Evolutionary conservation across 2,113 vertebrate genomes (phyloP), one percentile per base, ranked within the genome.

Genomic region (Plecturocebus donacophilus): DNA sequence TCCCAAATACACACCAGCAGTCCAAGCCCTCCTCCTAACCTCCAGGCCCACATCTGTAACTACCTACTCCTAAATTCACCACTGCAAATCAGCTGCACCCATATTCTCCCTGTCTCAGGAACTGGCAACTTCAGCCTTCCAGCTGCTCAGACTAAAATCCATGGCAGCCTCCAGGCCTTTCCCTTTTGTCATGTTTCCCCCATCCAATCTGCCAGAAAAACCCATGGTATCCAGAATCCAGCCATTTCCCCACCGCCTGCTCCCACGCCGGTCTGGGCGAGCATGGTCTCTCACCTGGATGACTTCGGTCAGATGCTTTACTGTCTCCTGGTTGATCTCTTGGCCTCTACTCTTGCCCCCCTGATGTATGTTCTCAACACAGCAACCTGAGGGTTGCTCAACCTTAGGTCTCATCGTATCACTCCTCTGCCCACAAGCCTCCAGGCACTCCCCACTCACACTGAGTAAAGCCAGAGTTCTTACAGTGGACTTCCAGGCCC

Each of bases 21-120:
- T 2, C 25, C 27, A 68, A 40, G 20, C 9, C 79, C 42, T 68
- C 54, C 40, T 92, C 68, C 52, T 12, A 42, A 73, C 4, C 47
- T 73, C 35, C 35, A 87, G 77, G 56, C 9, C 56, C 38, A 0
- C 9, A 4, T 79, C 73, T 73, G 42, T 17, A 49, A 16, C 13
- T 17, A 6, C 11, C 30, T 40, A 5, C 35, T 56, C 56, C 87
- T 80, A 49, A 12, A 61, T 54, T 92, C 8, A 52, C 23, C 0
- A 0, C 64, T 32, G 35, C 32, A 30, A 3, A 45, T 32, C 11
- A 0, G 35, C 2, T 35, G 49, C 7, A 40, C 6, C 27, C 30
- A 8, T 6, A 12, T 23, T 25, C 54, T 32, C 23, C 38, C 17
- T 1, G 23, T 73, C n/a, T 81, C 76, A 58, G 84, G 14, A 86